Evolutionary conservation across 2,797 vertebrate genomes (phyloP), one percentile per base, ranked within the genome.

Genomic region (Falco concolor): DNA sequence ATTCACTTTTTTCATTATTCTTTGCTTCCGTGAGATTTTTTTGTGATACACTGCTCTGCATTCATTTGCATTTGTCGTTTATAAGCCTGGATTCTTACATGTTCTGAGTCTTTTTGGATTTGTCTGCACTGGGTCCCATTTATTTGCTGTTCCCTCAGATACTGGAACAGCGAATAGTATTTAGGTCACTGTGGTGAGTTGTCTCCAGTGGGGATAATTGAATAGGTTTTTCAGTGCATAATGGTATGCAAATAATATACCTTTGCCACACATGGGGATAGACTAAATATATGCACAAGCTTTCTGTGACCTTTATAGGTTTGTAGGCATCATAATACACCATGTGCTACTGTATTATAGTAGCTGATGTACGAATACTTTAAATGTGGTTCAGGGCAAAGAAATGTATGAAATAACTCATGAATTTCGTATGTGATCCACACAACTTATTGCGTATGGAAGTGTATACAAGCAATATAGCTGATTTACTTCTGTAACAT

Each of bases 181-280:
- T 93, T 95, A 94, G 95, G 93, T 89, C 96, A 94, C 74, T 83
- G 89, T 89, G 50, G 88, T 93, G 87, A 94, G 73, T 94, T 94
- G 89, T 90, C 67, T 97, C 91, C 77, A 88, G n/a, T 11, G 42
- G 79, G 92, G 85, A 96, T 94, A 84, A 74, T 83, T 82, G 87
- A 95, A 92, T 85, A 95, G 89, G 67, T 84, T 94, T 95, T 95
- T 87, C 89, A 90, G 86, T 88, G 57, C 65, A 83, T 96, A 96
- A 97, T 96, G 36, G 40, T 86, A 97, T 97, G 96, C 92, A 97
- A 92, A 97, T 96, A 91, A 95, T 91, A 92, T 44, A 92, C 86
- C 72, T 87, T 64, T 93, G 52, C 77, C 74, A 95, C 73, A 47
- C 38, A 20, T 50, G 95, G 93, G 91, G 87, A 87, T 87, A 87